Evolutionary conservation across 1,140 invertebrate genomes (phyloP), one percentile per base, ranked within the genome.

Genomic region (Euborellia annulipes): DNA sequence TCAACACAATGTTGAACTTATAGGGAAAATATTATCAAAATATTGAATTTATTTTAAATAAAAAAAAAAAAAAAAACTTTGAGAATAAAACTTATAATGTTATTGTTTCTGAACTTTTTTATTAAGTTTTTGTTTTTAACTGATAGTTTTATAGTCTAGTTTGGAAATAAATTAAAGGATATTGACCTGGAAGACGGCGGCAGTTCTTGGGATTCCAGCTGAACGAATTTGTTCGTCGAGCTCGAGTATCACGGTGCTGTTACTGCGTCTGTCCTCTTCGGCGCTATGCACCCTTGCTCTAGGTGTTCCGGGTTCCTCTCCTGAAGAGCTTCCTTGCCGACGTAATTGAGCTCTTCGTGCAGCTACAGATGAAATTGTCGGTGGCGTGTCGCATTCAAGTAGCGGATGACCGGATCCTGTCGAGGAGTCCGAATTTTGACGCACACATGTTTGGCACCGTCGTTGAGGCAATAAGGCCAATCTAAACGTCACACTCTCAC

Each of bases 401-500:
- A 57, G 43, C 2, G 56, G 54, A 14, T 56, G 53, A 3, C 55
- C 54, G 36, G 54, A 56, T 36, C 52, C 52, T 20, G 53, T 48
- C 2, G 57, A 59, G 0, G 55, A 58, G 30, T 59, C 57, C 4
- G 54, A 56, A 42, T 55, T 59, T 48, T 59, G 57, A 6, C 57
- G 50, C n/a, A 57, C 48, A 38, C 57, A 59, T 1, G 55, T 51
- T 41, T 54, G 50, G 32, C 54, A 57, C 8, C 57, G 50, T 2
- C 53, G 48, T 40, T 51, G 52, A 9, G 46, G 50, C 16, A 52
- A 38, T 32, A 49, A 47, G 2, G 55, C 55, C 43, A 56, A 47
- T 0, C 56, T 50, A 30, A 58, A 58, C 1, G 56, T 56, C 2
- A 55, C 55, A 16, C 51, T 54, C 37, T 57, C 56, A 20, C 54